A percentile compares a stretch with the other conserved stretches of the same genome.
These are phyloP conservation scores for Agrochola circellaris DNA, from an alignment of 2,888 invertebrate species.

Conservation along the genomic window DNA sequence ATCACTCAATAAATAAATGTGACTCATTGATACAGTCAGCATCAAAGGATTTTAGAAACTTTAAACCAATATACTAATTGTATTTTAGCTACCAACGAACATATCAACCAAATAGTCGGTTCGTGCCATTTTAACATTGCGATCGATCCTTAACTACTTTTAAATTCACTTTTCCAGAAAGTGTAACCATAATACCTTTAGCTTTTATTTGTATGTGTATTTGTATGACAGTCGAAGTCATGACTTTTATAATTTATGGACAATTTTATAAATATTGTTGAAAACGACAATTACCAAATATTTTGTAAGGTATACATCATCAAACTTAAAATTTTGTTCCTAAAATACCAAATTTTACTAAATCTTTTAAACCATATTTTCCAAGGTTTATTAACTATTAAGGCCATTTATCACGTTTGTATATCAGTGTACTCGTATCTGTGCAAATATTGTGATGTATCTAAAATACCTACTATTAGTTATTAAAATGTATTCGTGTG, in stretches of 20 bases:
- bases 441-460: slow-evolving; percentile 67
- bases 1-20: not conserved
- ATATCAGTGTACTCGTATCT: slow-evolving; percentile 63
- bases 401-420: slow-evolving; percentile 55
- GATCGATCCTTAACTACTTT: slow-evolving; percentile 3
- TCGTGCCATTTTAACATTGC: slow-evolving; percentile 40
- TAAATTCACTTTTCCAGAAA: not conserved
- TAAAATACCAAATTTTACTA: slow-evolving; percentile 45
- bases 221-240: not conserved
- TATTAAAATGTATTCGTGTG: slow-evolving; percentile 61
- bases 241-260: not conserved
- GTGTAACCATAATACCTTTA: not conserved
- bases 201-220: slow-evolving; percentile 11
- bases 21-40: not conserved
- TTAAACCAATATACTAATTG: slow-evolving; percentile 10
- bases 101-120: slow-evolving; percentile 36
- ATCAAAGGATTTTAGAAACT: not conserved
- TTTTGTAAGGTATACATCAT: not conserved
- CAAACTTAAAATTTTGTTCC: slow-evolving; percentile 41
- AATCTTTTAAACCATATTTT: slow-evolving; percentile 19
- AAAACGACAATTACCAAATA: not conserved
- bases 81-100: slow-evolving; percentile 31
- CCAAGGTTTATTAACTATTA: slow-evolving; percentile 30
- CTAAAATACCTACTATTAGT: slow-evolving; percentile 53
- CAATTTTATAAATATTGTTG: slow-evolving; percentile 23